A percentile compares a stretch with the other conserved stretches of the same genome.
phyloP scores from a whole-genome alignment of 2,888 invertebrate genomes.

The Leptura quadrifasciata region DNA sequence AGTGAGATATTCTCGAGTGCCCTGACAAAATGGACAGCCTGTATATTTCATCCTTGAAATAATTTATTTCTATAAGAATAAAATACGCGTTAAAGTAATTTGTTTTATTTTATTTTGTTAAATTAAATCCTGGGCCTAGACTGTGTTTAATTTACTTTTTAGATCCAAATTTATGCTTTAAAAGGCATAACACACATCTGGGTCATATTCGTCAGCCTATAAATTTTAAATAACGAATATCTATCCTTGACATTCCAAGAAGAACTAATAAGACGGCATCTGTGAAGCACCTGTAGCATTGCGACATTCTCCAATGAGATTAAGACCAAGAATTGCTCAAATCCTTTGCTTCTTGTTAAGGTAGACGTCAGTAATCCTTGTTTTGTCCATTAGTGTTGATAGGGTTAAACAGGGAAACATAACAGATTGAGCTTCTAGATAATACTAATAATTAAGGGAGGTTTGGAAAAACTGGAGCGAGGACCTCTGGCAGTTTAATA shows the following conservation, averaged over 20 bases:
- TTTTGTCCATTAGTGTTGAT: conserved; percentile 50
- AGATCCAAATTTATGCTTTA: background rate
- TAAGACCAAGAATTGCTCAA: conserved; percentile 32
- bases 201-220: background rate
- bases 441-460: conserved; percentile 32
- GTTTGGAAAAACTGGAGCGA: conserved; percentile 16
- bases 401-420: conserved; percentile 43
- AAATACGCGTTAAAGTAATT: too few relatives aligned
- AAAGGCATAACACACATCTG: background rate
- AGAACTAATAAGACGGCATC: conserved; percentile 22
- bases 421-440: conserved; percentile 32
- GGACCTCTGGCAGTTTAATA: background rate
- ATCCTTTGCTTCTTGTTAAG: conserved; percentile 46
- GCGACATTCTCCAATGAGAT: conserved; percentile 27
- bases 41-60: too few relatives aligned
- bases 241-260: background rate
- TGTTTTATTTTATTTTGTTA: too few relatives aligned
- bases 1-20: too few relatives aligned
- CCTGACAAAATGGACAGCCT: too few relatives aligned
- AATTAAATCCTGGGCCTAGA: too few relatives aligned
- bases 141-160: background rate
- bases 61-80: too few relatives aligned
- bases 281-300: conserved; percentile 33
- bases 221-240: background rate
- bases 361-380: conserved; percentile 50